phyloP scores from a whole-genome alignment of 2,113 vertebrate species.

The Rhinolophus ferrumequinum region DNA sequence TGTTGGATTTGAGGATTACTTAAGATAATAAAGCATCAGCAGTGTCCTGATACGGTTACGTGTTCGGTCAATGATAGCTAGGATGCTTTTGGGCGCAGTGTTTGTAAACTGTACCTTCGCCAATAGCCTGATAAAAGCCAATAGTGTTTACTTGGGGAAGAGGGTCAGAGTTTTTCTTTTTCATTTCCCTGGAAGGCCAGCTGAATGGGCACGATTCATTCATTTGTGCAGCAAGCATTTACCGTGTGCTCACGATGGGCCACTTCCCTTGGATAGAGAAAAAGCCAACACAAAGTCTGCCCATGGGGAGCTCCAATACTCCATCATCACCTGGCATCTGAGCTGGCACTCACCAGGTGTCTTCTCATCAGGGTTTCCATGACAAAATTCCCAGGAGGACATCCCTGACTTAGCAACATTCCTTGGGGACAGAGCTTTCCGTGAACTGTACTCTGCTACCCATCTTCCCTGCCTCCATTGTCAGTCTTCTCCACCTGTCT shows the following conservation, averaged over 20 bases:
- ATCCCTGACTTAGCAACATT: background rate
- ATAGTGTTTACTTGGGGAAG: background rate
- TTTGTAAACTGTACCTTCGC: background rate
- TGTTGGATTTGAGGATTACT: background rate
- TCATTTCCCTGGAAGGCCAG: background rate
- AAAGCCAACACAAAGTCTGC: background rate
- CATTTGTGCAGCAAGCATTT: background rate
- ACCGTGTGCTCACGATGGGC: background rate
- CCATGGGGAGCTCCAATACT: background rate
- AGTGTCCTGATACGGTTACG: background rate
- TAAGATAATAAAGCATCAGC: background rate
- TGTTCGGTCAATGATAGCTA: background rate
- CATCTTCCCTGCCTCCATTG: rapidly evolving
- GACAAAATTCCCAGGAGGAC: conserved; percentile 32
- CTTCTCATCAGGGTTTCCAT: conserved; percentile 29
- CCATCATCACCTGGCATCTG: background rate
- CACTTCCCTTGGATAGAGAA: background rate
- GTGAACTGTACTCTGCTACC: background rate
- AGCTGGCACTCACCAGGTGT: background rate
- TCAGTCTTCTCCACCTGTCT: background rate
- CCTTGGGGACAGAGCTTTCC: background rate
- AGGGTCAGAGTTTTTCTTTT: background rate
- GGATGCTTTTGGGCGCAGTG: rapidly evolving
- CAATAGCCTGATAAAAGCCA: background rate
- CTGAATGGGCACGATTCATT: background rate